Evolutionary conservation across 2,888 invertebrate genomes (phyloP), one percentile per base, ranked within the genome.

Genomic region (Nomada goodeniana): DNA sequence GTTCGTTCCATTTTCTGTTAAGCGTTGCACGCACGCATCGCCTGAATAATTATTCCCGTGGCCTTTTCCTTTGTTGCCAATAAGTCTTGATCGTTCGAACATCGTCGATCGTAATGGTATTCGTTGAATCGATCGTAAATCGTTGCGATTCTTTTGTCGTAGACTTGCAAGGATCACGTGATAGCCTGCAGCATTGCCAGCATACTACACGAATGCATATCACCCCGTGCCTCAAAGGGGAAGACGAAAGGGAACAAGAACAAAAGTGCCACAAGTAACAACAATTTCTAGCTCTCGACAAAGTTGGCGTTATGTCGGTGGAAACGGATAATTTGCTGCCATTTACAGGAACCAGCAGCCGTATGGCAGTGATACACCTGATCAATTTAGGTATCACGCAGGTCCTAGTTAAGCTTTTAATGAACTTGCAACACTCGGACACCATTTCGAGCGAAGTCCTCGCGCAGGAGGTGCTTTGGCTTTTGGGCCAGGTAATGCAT

Each of bases 381-480:
- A 94, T 94, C 71, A 92, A 93, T 80, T 88, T 93, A 76, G 95
- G 95, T 90, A 95, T 95, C 84, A 95, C 95, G 76, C 95, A 95
- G 91, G 94, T 94, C 86, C 93, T 96, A 87, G 94, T 96, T 86
- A 95, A 95, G 90, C 94, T 95, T 77, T 91, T 96, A 88, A 92
- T 95, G 80, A 93, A 94, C 77, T 94, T 94, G 74, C 95, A 95
- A 89, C 93, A 94, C 90, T 94, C 94, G 89, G 95, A 96, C 73
- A 95, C 94, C 87, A 94, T 95, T 64, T 92, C 94, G 89, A 94
- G 93, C 83, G 96, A 96, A 90, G 92, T 95, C 82, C 94, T 95
- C 89, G 91, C 95, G 88, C 95, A 95, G 89, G 96, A 96, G 92
- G 94, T 95, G 86, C 93, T 96, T 80, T 96, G 96, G 95, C 95